Percentiles rank a stretch among this genome's conserved stretches.
Conservation (phyloP, 2,888 invertebrate species). For the Hyposoter didymator region DNA sequence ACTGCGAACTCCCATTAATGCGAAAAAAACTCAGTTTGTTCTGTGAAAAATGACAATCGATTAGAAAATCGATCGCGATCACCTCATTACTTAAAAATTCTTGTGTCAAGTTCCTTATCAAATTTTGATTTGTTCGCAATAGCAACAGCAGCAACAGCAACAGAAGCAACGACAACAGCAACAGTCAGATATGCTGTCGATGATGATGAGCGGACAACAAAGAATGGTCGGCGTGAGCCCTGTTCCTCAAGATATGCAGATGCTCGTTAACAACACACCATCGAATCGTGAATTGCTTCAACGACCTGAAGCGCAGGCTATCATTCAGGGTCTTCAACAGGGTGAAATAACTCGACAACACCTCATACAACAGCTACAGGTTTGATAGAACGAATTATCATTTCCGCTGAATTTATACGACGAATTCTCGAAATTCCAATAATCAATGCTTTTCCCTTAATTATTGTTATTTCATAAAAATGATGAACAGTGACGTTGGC, state of each 20-base stretch:
- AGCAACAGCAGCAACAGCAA: slow-evolving; percentile 82
- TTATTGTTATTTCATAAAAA: not conserved
- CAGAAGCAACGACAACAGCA: slow-evolving; percentile 80
- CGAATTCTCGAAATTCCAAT: not conserved
- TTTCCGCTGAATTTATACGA: not conserved
- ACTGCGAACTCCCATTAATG: not conserved
- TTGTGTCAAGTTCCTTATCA: not conserved
- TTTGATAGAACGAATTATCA: slow-evolving; percentile 67
- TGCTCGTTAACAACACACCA: slow-evolving; percentile 84
- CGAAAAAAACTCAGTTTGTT: not conserved
- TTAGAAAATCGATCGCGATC: too few relatives aligned
- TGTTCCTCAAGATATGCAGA: slow-evolving; percentile 83
- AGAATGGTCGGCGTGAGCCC: slow-evolving; percentile 86
- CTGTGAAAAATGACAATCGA: not conserved
- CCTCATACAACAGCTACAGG: slow-evolving; percentile 90
- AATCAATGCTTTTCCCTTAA: not conserved
- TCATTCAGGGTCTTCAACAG: slow-evolving; percentile 90
- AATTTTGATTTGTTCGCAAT: slow-evolving; percentile 39
- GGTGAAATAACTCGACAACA: slow-evolving; percentile 92
- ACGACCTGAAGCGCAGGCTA: slow-evolving; percentile 91
- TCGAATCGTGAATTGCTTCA: slow-evolving; percentile 88
- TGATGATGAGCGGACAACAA: slow-evolving; percentile 87
- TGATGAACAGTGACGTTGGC: not conserved
- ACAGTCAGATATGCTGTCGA: slow-evolving; percentile 85
- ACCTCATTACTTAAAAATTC: too few relatives aligned